These are phyloP conservation scores for Dasyornis broadbenti DNA, from an alignment of 2,113 vertebrate species.

Conservation along the genomic window DNA sequence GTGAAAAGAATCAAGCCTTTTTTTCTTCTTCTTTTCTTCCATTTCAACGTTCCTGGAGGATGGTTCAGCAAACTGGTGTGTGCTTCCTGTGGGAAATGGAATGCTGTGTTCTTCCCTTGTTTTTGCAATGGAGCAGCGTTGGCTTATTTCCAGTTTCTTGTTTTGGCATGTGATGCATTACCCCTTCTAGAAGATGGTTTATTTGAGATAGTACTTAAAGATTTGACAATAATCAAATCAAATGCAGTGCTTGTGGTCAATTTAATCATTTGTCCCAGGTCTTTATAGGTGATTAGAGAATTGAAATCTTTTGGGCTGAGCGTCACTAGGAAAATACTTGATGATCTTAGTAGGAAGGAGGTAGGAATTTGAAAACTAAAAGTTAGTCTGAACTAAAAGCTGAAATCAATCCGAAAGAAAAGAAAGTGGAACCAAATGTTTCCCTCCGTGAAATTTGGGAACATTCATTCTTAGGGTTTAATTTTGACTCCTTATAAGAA, in stretches of 20 bases:
- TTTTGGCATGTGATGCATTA: background rate
- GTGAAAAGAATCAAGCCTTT: background rate
- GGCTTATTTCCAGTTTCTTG: background rate
- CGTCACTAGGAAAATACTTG: background rate
- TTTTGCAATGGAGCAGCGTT: background rate
- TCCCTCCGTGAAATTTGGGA: background rate
- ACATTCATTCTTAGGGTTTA: background rate
- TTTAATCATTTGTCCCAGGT: background rate
- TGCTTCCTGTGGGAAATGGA: background rate
- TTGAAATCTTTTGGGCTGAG: background rate
- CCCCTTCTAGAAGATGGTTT: background rate
- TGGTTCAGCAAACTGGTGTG: background rate
- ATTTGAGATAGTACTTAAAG: background rate
- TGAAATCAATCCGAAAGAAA: background rate
- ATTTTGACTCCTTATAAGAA: background rate
- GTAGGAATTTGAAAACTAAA: background rate
- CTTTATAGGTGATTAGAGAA: background rate
- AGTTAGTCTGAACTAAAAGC: background rate
- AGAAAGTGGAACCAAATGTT: background rate
- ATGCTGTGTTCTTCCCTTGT: background rate
- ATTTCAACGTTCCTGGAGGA: background rate
- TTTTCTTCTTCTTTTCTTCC: background rate
- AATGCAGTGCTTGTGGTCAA: background rate
- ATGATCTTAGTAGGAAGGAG: background rate
- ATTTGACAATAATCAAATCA: background rate